Evolutionary conservation across 2,888 invertebrate species (phyloP).

Genomic region (Melanophora roralis): DNA sequence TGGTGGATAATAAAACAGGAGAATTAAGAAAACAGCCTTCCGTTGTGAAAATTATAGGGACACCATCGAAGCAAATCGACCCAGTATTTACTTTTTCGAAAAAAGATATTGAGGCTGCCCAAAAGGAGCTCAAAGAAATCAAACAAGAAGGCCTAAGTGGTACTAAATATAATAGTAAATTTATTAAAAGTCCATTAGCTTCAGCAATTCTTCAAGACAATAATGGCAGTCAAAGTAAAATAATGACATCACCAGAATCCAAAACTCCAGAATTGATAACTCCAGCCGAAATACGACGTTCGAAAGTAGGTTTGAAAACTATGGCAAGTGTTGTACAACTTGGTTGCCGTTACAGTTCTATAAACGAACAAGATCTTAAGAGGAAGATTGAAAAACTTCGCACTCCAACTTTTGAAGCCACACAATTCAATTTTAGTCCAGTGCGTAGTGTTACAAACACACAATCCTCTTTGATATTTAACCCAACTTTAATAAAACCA

Average conservation of each 20-base stretch:
- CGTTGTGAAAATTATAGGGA: constrained; percentile 10
- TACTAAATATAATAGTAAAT: constrained; percentile 4
- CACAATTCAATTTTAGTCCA: constrained; percentile 36
- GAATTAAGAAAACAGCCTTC: not conserved
- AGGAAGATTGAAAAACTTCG: constrained; percentile 82
- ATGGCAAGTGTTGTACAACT: constrained; percentile 75
- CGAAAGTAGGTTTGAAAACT: constrained; percentile 62
- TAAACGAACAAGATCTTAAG: constrained; percentile 84
- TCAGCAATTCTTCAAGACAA: constrained; percentile 41
- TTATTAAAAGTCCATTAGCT: constrained; percentile 59
- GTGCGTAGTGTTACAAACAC: not conserved
- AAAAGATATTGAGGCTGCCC: not conserved
- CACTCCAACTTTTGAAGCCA: constrained; percentile 79
- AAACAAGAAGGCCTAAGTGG: constrained; percentile 46
- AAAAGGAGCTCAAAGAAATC: not conserved
- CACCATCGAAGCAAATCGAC: not conserved
- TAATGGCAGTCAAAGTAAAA: constrained; percentile 10
- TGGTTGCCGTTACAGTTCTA: constrained; percentile 82
- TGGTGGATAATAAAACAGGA: constrained; percentile 61
- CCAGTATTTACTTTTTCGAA: constrained; percentile 17
- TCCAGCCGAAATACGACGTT: constrained; percentile 9
- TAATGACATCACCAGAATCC: not conserved
- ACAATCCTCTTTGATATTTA: not conserved
- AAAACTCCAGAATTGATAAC: no score
- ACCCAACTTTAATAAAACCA: not conserved